These are phyloP conservation scores for Corvus cornix DNA, from an alignment of 2,113 vertebrate genomes.

Conservation along the genomic window DNA sequence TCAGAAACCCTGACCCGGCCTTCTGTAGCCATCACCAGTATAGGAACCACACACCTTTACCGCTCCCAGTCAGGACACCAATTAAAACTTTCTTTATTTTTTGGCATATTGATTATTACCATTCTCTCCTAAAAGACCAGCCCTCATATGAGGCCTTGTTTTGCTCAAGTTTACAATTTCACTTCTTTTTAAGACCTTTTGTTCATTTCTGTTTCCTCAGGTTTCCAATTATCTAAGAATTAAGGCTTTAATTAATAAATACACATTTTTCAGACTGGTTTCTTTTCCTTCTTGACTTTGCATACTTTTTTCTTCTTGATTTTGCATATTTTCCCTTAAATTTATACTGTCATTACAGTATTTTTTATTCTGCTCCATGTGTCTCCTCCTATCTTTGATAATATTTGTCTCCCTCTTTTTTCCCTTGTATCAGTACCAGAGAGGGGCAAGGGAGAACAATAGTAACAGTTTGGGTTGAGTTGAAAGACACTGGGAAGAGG, in stretches of 20 bases:
- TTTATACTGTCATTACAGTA: neutral
- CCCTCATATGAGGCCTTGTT: neutral
- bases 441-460: neutral
- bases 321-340: neutral
- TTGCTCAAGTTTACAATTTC: neutral
- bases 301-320: neutral
- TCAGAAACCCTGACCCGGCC: neutral
- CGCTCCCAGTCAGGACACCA: neutral
- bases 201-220: neutral
- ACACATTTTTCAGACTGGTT: neutral
- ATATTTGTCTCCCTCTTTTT: neutral
- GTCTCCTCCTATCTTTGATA: neutral
- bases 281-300: neutral
- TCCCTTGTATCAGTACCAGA: neutral
- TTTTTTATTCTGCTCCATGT: neutral
- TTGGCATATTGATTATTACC: neutral
- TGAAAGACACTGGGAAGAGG: neutral
- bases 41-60: neutral
- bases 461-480: neutral
- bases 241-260: neutral
- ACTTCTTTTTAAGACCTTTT: neutral
- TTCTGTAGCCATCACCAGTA: neutral
- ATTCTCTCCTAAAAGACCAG: neutral
- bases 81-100: neutral
- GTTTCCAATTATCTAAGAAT: neutral